Evolutionary conservation across 2,113 vertebrate genomes (phyloP).

Genomic region (Peromyscus leucopus): DNA sequence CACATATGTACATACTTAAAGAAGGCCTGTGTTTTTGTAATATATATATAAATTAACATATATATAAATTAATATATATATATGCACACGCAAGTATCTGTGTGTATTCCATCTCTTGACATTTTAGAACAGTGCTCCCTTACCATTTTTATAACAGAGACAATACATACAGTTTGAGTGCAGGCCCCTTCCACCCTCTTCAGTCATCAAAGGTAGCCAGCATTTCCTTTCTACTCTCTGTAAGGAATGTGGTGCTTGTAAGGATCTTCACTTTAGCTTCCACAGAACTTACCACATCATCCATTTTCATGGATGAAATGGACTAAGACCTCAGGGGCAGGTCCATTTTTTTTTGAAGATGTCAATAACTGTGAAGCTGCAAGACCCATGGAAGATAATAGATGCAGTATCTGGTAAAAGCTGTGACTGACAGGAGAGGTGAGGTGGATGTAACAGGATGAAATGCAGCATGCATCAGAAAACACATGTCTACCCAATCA

Average conservation of each 20-base stretch:
- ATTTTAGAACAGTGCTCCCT: slow-evolving; percentile 1
- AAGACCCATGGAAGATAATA: not conserved
- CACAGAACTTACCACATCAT: not conserved
- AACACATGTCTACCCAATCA: not conserved
- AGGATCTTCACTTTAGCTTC: not conserved
- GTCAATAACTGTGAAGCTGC: not conserved
- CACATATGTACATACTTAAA: not conserved
- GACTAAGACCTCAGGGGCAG: not conserved
- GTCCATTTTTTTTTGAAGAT: slow-evolving; percentile 3
- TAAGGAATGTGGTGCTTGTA: slow-evolving; percentile 13
- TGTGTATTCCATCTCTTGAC: not conserved
- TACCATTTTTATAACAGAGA: not conserved
- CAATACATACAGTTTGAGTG: not conserved
- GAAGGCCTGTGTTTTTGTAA: not conserved
- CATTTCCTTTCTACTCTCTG: not conserved
- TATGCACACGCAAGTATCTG: not conserved
- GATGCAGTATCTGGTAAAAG: not conserved
- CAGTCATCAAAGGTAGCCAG: not conserved
- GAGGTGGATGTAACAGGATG: not conserved
- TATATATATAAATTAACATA: no score
- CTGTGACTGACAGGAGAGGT: not conserved
- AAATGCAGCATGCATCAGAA: slow-evolving; percentile 12
- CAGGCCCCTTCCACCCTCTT: not conserved
- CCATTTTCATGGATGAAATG: not conserved
- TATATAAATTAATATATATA: not conserved